Base-by-base conservation (phyloP, 2,113 vertebrate species). In the Erythrocebus patas region DNA sequence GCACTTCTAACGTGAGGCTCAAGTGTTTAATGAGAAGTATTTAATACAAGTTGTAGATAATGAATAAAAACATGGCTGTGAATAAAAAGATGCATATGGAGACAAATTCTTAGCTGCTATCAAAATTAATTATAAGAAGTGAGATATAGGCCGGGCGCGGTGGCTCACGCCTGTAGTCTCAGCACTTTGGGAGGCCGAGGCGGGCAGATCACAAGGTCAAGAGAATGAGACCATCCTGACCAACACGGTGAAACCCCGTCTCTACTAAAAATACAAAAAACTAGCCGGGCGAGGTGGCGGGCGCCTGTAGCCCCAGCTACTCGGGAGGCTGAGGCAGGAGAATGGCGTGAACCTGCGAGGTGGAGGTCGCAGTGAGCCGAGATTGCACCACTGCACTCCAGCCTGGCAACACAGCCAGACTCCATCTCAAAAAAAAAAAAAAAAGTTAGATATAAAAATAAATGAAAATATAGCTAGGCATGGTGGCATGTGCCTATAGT, bases 31-130 rank as follows among this genome's bases (percentile, higher is more conserved):
- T 52, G 78, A 86, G 66, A 78, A 88, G 52, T 12, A 81, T 4
- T 59, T 55, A 80, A 23, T 59, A 92, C 57, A 95, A 96, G 92
- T 79, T 98, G 89, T 92, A 98, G 97, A 97, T 89, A 86, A 98
- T 98, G 91, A 98, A 97, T 89, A 95, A 10, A 95, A 97, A 91
- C 55, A 68, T 3, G 85, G 84, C 97, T 98, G 98, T 99, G 98
- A 99, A 98, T 98, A 98, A 98, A 98, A 98, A 97, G 98, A 97
- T 75, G 13, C 0, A 50, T 2, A 48, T 16, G 38, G 32, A 88
- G 35, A 79, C 27, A 92, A 96, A 43, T 1, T 43, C 3, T 38
- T 30, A 72, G 90, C 32, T 64, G 66, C 32, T 25, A 43, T 35
- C 12, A 45, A 94, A 95, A 89, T 38, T 50, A 78, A 79, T 38